phyloP scores from a whole-genome alignment of 2,888 invertebrate species.

The Listrodromus nycthemerus region DNA sequence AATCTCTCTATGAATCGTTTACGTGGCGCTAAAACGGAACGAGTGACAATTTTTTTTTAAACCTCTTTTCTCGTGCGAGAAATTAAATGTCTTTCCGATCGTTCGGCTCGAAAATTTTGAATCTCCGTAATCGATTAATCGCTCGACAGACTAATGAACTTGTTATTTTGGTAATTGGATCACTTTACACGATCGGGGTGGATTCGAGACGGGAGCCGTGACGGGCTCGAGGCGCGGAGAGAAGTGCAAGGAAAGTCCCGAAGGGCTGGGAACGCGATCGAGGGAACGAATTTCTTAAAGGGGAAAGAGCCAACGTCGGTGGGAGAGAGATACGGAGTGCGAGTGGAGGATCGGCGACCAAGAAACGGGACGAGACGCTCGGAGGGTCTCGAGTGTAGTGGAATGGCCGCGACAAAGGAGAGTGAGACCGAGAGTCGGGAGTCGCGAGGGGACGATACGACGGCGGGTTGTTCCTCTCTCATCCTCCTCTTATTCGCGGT shows the following conservation, averaged over 20 bases:
- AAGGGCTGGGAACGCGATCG: slow-evolving; percentile 7
- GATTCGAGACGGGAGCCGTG: slow-evolving; percentile 27
- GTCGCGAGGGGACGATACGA: slow-evolving; percentile 53
- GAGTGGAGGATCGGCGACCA: slow-evolving; percentile 58
- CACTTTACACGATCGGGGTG: slow-evolving; percentile 41
- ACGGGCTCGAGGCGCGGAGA: background rate
- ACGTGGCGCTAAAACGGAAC: background rate
- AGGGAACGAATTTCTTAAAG: slow-evolving; percentile 55
- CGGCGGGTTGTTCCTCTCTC: slow-evolving; percentile 43
- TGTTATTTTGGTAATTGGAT: slow-evolving; percentile 63
- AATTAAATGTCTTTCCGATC: background rate
- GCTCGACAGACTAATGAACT: slow-evolving; percentile 46
- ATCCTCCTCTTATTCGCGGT: slow-evolving; percentile 5
- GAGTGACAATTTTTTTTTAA: background rate
- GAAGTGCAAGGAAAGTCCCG: slow-evolving; percentile 17
- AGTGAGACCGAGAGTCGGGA: slow-evolving; percentile 46
- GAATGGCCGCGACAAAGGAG: slow-evolving; percentile 62
- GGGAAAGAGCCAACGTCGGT: slow-evolving; percentile 54
- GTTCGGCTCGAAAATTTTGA: slow-evolving; percentile 7
- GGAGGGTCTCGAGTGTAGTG: slow-evolving; percentile 49
- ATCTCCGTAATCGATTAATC: slow-evolving; percentile 31
- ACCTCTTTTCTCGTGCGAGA: background rate
- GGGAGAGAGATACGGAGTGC: slow-evolving; percentile 24
- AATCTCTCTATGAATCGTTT: slow-evolving; percentile 29
- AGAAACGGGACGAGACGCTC: slow-evolving; percentile 25